Base-by-base conservation (phyloP, 2,113 vertebrate species). In the Marmota flaviventris region DNA sequence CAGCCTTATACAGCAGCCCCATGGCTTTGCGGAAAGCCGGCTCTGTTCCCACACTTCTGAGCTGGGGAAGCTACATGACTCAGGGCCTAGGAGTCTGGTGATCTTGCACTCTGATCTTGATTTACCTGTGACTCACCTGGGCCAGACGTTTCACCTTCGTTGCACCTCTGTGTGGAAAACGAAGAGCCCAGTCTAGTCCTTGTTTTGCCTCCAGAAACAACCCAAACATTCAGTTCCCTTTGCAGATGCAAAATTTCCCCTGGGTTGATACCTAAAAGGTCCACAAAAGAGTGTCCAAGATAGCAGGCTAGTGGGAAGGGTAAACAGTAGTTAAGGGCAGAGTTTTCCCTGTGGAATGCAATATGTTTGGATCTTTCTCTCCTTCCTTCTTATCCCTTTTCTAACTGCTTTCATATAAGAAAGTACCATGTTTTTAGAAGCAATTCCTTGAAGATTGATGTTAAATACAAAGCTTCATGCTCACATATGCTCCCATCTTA, bases 401-500 rank as follows among this genome's bases (percentile, higher is more conserved):
- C 56, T 78, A 53, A 48, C n/a, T 42, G 32, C 65, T 91, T 83
- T 51, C 65, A 85, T 61, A 8, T 32, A 65, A 75, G 81, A 78
- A 53, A n/a, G 16, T 1, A 13, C 91, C 22, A 10, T 63, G 20
- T 70, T 73, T 94, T 56, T 45, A 42, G 4, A 72, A 63, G 37
- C 56, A 63, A 0, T 48, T 93, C 63, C 67, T 78, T n/a, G 20
- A 72, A 72, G 42, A 61, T 39, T 4, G 18, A 2, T 34, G 24
- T 56, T 39, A 34, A 45, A 3, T 24, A 45, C 42, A 32, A 53
- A 58, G 22, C 48, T 10, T 63, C 73, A 0, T 1, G 72, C 65
- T 34, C 39, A 11, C 25, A 2, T 0, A 2, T 0, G 16, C 16
- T 17, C 32, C 14, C 20, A 20, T 32, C 18, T 65, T 0, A 0